phyloP scores from a whole-genome alignment of 2,113 vertebrate genomes.

The Meles meles region DNA sequence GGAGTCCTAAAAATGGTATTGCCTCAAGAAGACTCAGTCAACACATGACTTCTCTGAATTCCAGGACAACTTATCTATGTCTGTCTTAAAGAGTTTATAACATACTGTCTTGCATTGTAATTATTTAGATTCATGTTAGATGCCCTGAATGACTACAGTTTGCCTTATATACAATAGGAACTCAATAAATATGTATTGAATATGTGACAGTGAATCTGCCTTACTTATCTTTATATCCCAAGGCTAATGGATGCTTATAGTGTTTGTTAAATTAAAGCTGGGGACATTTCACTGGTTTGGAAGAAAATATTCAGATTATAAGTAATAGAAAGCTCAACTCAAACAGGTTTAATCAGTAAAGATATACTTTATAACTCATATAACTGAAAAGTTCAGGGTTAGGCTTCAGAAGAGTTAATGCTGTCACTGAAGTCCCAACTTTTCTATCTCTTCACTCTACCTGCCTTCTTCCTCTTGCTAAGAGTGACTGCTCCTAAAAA shows the following conservation, averaged over 20 bases:
- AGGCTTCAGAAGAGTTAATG: not conserved
- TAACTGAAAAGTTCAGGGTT: not conserved
- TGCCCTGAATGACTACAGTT: not conserved
- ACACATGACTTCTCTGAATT: not conserved
- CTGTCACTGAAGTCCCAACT: not conserved
- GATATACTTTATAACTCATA: not conserved
- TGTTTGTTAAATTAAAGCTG: constrained; percentile 26
- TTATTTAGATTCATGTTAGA: not conserved
- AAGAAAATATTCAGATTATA: not conserved
- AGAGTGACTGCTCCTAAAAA: not conserved
- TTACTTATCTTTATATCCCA: not conserved
- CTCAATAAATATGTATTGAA: not conserved
- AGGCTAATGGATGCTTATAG: not conserved
- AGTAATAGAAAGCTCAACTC: not conserved
- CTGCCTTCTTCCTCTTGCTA: not conserved
- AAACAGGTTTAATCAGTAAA: not conserved
- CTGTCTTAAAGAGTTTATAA: not conserved
- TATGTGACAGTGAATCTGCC: not conserved
- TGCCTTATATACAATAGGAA: not conserved
- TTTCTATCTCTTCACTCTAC: not conserved
- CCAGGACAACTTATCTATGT: not conserved
- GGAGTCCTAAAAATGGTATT: not conserved
- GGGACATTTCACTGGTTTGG: not conserved
- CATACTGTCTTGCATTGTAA: not conserved
- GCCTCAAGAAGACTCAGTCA: not conserved